Evolutionary conservation across 2,888 invertebrate species (phyloP).

Genomic region (Phortica okadai): DNA sequence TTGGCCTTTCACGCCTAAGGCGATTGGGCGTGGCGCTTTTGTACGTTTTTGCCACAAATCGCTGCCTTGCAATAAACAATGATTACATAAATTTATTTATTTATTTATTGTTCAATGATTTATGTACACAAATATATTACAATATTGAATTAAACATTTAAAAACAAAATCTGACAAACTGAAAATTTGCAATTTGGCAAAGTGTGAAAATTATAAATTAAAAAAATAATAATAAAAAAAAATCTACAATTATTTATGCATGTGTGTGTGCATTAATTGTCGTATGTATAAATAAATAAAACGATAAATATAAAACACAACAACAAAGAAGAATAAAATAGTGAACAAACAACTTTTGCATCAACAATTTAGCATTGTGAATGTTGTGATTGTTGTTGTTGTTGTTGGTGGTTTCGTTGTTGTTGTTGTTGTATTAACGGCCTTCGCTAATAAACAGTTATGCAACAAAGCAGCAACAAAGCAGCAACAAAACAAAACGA

Average conservation of each 20-base stretch:
- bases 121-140: neutral
- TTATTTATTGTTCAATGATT: neutral
- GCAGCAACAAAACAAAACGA: slow-evolving; percentile 51
- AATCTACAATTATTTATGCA: neutral
- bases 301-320: neutral
- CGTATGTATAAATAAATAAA: neutral
- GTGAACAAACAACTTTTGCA: slow-evolving; percentile 29
- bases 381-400: slow-evolving; percentile 40
- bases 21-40: neutral
- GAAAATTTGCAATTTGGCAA: neutral
- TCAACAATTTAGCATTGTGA: slow-evolving; percentile 29
- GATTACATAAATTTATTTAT: neutral
- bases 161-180: neutral
- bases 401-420: slow-evolving; percentile 14
- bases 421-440: slow-evolving; percentile 45
- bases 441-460: slow-evolving; percentile 68
- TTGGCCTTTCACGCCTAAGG: neutral
- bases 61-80: neutral
- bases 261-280: too few relatives aligned
- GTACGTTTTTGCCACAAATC: neutral
- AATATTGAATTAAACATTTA: neutral
- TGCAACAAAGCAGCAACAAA: slow-evolving; percentile 59
- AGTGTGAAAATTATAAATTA: slow-evolving; percentile 4
- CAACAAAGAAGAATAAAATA: neutral
- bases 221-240: neutral